A percentile compares a stretch with the other conserved stretches of the same genome.
phyloP scores from a whole-genome alignment of 2,888 invertebrate genomes.

The Drosophila greeni region DNA sequence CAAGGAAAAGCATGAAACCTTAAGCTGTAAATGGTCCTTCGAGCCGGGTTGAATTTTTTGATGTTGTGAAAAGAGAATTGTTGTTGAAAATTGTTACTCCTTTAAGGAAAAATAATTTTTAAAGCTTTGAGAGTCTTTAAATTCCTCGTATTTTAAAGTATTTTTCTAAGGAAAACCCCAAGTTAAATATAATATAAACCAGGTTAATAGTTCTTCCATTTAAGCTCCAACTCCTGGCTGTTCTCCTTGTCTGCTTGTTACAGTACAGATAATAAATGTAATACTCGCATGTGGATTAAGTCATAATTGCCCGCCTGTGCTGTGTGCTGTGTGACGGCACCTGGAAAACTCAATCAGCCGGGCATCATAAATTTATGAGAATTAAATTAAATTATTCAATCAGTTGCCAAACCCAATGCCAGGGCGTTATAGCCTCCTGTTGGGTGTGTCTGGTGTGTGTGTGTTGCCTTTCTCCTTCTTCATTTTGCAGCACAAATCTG shows the following conservation, averaged over 20 bases:
- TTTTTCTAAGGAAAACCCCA: not conserved
- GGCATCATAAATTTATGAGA: conserved; percentile 34
- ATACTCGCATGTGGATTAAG: conserved; percentile 14
- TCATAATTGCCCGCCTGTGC: conserved; percentile 24
- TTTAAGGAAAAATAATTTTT: not conserved
- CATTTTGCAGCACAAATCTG: conserved; percentile 18
- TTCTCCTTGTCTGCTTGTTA: not conserved
- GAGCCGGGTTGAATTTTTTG: no score
- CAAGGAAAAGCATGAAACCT: not conserved
- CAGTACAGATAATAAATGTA: conserved; percentile 3
- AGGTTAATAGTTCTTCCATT: not conserved
- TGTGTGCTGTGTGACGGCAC: conserved; percentile 6
- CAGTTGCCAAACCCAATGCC: conserved; percentile 19
- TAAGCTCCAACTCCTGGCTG: not conserved
- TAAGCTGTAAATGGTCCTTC: not conserved
- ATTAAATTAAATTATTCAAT: conserved; percentile 39
- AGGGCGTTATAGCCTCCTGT: not conserved
- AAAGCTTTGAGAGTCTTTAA: not conserved
- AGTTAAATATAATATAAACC: not conserved
- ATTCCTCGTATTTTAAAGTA: not conserved
- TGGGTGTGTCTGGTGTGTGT: not conserved
- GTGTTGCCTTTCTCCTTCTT: not conserved
- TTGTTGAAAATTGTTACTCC: not conserved
- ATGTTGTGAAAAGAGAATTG: no score
- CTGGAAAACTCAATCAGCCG: conserved; percentile 34